Conservation (phyloP, 1,140 invertebrate species). For the Araneus ventricosus region DNA sequence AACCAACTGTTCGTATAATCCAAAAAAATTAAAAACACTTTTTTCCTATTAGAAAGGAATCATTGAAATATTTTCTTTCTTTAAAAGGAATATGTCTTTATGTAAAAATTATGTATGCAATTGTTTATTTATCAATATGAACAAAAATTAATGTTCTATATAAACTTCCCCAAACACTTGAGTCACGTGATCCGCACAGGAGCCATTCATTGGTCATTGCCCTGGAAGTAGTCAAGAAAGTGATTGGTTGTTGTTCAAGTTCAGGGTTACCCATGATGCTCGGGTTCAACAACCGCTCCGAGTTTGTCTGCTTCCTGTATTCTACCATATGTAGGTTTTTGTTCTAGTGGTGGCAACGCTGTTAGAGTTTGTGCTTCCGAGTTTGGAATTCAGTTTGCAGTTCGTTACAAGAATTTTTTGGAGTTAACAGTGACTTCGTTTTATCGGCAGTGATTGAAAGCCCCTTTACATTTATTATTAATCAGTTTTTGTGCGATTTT, state of each 20-base stretch:
- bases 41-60: no score
- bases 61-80: no score
- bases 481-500: neutral
- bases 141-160: neutral
- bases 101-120: neutral
- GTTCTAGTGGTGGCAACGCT: slow-evolving; percentile 73
- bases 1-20: no score
- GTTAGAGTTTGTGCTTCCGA: slow-evolving; percentile 51
- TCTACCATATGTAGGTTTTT: slow-evolving; percentile 72
- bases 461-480: neutral
- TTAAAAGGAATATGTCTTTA: neutral
- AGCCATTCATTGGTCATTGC: slow-evolving; percentile 73
- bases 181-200: slow-evolving; percentile 63
- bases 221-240: slow-evolving; percentile 72
- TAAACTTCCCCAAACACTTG: neutral
- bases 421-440: neutral
- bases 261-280: slow-evolving; percentile 72
- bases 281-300: slow-evolving; percentile 71
- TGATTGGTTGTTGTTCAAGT: slow-evolving; percentile 75
- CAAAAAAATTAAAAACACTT: no score
- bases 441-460: neutral
- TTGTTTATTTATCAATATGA: neutral
- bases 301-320: slow-evolving; percentile 70
- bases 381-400: neutral
- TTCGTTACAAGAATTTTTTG: neutral